These are phyloP conservation scores for Neopipo cinnamomea DNA, from an alignment of 2,113 vertebrate genomes.

Conservation along the genomic window DNA sequence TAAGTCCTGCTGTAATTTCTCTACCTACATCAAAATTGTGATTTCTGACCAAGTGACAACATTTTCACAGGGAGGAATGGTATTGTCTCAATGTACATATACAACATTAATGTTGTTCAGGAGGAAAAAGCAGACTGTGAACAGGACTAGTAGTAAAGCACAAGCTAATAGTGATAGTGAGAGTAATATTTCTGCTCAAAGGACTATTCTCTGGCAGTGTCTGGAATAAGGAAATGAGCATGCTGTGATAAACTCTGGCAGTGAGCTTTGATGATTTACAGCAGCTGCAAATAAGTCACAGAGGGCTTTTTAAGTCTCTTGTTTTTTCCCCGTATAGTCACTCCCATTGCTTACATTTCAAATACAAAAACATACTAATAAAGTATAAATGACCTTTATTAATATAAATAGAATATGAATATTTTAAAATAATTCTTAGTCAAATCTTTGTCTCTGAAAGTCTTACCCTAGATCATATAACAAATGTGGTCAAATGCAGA, in stretches of 20 bases:
- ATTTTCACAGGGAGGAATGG: not conserved
- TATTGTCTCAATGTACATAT: not conserved
- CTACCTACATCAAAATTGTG: not conserved
- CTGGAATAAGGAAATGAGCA: not conserved
- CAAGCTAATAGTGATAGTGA: not conserved
- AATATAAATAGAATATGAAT: not conserved
- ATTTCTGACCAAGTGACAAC: not conserved
- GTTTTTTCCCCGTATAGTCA: not conserved
- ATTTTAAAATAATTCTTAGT: not conserved
- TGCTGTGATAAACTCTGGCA: not conserved
- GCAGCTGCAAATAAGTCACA: not conserved
- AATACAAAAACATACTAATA: not conserved
- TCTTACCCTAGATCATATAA: not conserved
- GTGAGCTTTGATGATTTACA: not conserved
- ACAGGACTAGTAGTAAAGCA: not conserved
- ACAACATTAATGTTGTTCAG: fast-evolving
- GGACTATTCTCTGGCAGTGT: not conserved
- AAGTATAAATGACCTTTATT: not conserved
- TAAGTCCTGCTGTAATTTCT: not conserved
- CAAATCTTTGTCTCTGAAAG: not conserved
- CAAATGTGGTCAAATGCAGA: not conserved
- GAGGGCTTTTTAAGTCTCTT: fast-evolving
- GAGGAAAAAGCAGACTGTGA: not conserved
- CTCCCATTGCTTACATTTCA: not conserved
- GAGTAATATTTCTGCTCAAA: not conserved